Conservation (phyloP, 2,113 vertebrate genomes). For the Mirza zaza region DNA sequence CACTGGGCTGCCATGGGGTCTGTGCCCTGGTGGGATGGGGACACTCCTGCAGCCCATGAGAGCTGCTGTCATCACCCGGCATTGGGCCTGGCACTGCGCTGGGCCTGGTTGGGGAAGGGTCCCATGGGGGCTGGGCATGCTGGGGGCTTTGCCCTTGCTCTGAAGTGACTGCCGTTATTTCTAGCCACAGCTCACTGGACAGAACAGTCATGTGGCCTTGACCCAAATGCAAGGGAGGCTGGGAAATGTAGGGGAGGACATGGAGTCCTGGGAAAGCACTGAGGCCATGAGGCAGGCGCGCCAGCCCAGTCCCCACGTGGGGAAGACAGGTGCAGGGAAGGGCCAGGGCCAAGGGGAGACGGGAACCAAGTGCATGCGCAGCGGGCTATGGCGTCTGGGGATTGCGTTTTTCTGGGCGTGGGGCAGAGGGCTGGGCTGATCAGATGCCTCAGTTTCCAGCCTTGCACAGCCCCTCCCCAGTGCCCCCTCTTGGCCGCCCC, state of each 20-base stretch:
- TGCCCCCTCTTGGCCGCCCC: background rate
- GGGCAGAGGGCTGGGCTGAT: rapidly evolving
- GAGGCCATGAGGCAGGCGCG: background rate
- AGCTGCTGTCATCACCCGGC: background rate
- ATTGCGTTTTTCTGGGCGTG: rapidly evolving
- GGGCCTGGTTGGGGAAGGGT: background rate
- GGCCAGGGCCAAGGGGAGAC: background rate
- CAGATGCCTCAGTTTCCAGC: background rate
- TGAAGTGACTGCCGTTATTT: rapidly evolving
- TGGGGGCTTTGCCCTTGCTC: background rate
- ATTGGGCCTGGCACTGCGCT: too few species aligned
- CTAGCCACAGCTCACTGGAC: background rate
- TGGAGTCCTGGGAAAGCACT: background rate
- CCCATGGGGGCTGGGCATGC: background rate
- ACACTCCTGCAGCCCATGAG: rapidly evolving
- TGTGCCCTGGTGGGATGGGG: background rate
- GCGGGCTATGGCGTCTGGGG: background rate
- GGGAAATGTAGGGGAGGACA: background rate
- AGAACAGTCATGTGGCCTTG: background rate
- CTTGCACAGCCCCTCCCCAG: background rate
- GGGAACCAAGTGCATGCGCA: rapidly evolving
- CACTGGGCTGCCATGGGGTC: background rate
- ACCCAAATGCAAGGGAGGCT: background rate
- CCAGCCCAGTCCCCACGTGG: background rate
- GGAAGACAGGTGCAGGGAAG: too few species aligned